Percentiles rank a stretch among this genome's conserved stretches.
These are phyloP conservation scores for Macroramphosus scolopax DNA, from an alignment of 2,797 vertebrate species.

Conservation along the genomic window DNA sequence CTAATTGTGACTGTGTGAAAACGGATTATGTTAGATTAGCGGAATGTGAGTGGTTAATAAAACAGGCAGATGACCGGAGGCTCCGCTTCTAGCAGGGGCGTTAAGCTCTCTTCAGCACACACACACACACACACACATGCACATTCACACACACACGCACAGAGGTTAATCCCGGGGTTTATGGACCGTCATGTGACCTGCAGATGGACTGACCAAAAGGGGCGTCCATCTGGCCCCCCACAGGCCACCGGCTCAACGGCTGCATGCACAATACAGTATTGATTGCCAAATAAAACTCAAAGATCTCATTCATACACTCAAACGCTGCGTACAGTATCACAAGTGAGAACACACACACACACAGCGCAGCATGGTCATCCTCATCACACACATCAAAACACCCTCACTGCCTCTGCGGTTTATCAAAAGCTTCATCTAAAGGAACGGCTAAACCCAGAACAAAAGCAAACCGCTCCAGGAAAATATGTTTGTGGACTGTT, in stretches of 20 bases:
- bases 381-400: not conserved
- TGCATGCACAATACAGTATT: slow-evolving; percentile 5
- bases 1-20: slow-evolving; percentile 73
- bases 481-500: slow-evolving; percentile 64
- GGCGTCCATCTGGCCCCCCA: slow-evolving; percentile 78
- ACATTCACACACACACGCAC: slow-evolving; percentile 33
- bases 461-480: slow-evolving; percentile 51
- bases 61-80: slow-evolving; percentile 73
- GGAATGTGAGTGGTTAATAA: slow-evolving; percentile 79
- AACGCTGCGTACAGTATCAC: not conserved
- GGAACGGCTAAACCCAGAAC: slow-evolving; percentile 51
- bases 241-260: slow-evolving; percentile 53
- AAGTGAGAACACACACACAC: slow-evolving; percentile 9
- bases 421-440: slow-evolving; percentile 25
- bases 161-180: slow-evolving; percentile 76
- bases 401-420: slow-evolving; percentile 2
- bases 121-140: slow-evolving; percentile 32
- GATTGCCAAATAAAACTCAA: slow-evolving; percentile 22
- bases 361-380: not conserved
- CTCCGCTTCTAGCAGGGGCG: slow-evolving; percentile 46
- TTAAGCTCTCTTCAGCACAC: slow-evolving; percentile 55
- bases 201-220: slow-evolving; percentile 73
- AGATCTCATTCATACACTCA: slow-evolving; percentile 4
- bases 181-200: slow-evolving; percentile 69
- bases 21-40: slow-evolving; percentile 77